Evolutionary conservation across 2,113 vertebrate genomes (phyloP).

Genomic region (Polypterus senegalus): DNA sequence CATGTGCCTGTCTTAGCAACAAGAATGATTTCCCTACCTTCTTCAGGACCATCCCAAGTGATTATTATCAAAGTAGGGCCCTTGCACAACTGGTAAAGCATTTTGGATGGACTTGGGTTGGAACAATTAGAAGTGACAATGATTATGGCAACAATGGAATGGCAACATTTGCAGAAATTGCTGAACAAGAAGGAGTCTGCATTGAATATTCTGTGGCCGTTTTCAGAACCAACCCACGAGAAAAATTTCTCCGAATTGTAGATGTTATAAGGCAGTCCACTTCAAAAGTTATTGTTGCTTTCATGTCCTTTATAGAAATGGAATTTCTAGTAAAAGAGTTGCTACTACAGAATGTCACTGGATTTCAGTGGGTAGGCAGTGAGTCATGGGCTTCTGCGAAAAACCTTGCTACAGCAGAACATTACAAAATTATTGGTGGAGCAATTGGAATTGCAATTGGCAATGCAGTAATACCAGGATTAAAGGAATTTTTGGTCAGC

Average conservation of each 20-base stretch:
- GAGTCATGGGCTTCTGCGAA: conserved; percentile 1
- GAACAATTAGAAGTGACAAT: conserved; percentile 2
- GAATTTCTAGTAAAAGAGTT: background rate
- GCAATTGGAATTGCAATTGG: conserved; percentile 3
- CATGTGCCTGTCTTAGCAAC: conserved; percentile 4
- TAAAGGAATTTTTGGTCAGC: background rate
- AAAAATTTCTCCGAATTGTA: background rate
- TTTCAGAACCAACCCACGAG: background rate
- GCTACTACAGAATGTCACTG: background rate
- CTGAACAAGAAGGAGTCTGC: background rate
- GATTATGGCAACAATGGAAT: conserved; percentile 4
- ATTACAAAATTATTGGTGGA: conserved; percentile 1
- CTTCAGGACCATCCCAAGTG: conserved; percentile 7
- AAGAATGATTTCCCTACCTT: background rate
- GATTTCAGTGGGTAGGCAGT: conserved; percentile 3
- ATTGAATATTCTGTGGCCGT: conserved; percentile 4
- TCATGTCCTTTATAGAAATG: background rate
- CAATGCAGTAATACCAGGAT: background rate
- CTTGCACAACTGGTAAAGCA: conserved; percentile 2
- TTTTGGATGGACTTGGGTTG: conserved; percentile 5
- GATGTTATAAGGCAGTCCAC: background rate
- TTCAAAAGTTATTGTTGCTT: conserved; percentile 4
- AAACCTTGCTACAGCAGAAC: background rate
- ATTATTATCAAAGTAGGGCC: conserved; percentile 4
- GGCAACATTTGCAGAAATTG: background rate